Evolutionary conservation across 2,797 vertebrate species (phyloP), one percentile per base, ranked within the genome.

Genomic region (Harpagifer antarcticus): DNA sequence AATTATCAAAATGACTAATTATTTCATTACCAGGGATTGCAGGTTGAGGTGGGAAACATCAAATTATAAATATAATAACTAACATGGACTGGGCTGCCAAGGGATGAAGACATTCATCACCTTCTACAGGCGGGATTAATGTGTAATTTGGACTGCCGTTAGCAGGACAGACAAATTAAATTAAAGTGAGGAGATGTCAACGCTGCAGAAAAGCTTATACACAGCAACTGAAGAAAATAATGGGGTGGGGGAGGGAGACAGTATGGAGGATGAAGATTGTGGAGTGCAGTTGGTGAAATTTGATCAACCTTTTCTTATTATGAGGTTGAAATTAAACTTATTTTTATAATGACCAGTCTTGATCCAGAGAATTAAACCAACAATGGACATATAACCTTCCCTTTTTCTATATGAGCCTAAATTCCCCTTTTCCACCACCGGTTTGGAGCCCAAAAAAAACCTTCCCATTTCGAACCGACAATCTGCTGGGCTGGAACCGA

Each of bases 1-100:
- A 97, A 98, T 97, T 96, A 97, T 97, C 96, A 97, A 97, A 97
- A 96, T 98, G 96, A 97, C 95, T 97, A 97, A 98, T 97, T 97
- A 97, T 97, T 97, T 96, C 96, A 97, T 98, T 97, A 97, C 62
- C 95, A 95, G 92, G 94, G 93, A 96, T 95, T 94, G 94, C 90
- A 93, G 94, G 89, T 95, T 94, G 96, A 96, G 96, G 96, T 96
- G 95, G 96, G 96, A 96, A 96, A 96, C 94, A 92, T 95, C 96
- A 96, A 97, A 97, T 97, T 96, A 96, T 96, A 97, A 97, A 96
- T 97, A 97, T 96, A 97, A 96, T 96, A 97, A 97, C 95, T 97
- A 96, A 97, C 96, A 96, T 95, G 95, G 95, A 96, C 94, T 95
- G 94, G 93, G 95, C 95, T 96, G 96, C 96, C 96, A 97, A 96